phyloP scores from a whole-genome alignment of 1,140 invertebrate genomes.

The Zaprionus africanus region DNA sequence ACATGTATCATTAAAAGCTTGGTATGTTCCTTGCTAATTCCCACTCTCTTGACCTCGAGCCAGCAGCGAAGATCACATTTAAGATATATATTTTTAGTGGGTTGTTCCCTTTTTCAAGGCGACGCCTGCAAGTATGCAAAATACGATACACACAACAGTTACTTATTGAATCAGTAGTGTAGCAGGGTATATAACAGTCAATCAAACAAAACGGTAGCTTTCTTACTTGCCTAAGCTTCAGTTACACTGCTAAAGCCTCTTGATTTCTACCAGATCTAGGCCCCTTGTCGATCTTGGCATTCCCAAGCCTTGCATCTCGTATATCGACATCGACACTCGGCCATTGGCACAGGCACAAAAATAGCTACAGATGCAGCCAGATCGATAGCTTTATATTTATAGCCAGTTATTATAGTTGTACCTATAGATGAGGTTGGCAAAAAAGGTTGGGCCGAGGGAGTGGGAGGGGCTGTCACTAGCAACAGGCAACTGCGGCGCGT shows the following conservation, averaged over 20 bases:
- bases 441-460: not conserved
- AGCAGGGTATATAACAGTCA: too few relatives aligned
- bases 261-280: not conserved
- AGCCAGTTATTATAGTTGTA: not conserved
- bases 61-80: too few relatives aligned
- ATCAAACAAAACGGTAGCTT: too few relatives aligned
- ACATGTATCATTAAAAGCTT: too few relatives aligned
- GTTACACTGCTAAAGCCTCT: not conserved
- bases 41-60: too few relatives aligned
- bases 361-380: constrained; percentile 1
- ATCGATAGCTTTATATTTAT: not conserved
- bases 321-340: constrained; percentile 2
- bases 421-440: too few relatives aligned
- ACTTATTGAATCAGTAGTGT: too few relatives aligned
- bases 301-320: not conserved
- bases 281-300: not conserved
- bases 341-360: not conserved
- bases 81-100: not conserved
- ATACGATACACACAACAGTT: too few relatives aligned
- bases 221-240: not conserved
- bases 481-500: constrained; percentile 21
- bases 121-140: too few relatives aligned
- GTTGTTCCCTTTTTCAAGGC: too few relatives aligned
- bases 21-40: too few relatives aligned
- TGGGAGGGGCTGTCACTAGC: not conserved